These are phyloP conservation scores for Ptilonorhynchus violaceus DNA, from an alignment of 2,113 vertebrate genomes.

Conservation along the genomic window DNA sequence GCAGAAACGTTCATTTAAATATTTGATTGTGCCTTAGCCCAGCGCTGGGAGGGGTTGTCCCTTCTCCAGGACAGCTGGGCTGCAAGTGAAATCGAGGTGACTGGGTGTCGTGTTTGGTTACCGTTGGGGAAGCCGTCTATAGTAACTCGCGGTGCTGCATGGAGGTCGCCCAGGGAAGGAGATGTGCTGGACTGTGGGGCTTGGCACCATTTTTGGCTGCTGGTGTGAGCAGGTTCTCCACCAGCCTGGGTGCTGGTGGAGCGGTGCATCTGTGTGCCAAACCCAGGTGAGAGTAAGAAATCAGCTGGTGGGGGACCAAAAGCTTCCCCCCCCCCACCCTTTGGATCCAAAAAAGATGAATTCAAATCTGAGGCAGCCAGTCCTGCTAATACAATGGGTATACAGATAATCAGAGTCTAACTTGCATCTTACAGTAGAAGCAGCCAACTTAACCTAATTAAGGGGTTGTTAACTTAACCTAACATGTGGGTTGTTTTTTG, in stretches of 20 bases:
- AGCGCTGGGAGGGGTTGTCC: background rate
- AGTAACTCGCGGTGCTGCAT: fast-evolving
- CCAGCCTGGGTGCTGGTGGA: background rate
- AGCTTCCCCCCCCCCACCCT: too few species aligned
- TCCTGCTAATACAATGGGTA: background rate
- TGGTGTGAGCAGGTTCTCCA: background rate
- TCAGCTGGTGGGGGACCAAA: background rate
- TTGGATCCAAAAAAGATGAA: background rate
- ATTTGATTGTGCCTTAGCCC: conserved; percentile 4
- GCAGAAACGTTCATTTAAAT: conserved; percentile 14
- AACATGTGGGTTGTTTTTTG: background rate
- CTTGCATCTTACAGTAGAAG: background rate
- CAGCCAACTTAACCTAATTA: background rate
- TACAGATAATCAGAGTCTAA: background rate
- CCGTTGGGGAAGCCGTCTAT: background rate
- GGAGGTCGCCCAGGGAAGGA: background rate
- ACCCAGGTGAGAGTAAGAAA: background rate
- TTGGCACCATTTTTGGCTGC: background rate
- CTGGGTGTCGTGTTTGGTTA: background rate
- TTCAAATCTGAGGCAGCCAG: background rate
- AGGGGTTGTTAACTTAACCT: background rate
- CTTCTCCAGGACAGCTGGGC: background rate
- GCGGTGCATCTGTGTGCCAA: background rate
- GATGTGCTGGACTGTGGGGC: background rate
- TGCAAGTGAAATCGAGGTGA: background rate